A percentile compares a stretch with the other conserved stretches of the same genome.
These are phyloP conservation scores for Bos javanicus DNA, from an alignment of 2,113 vertebrate genomes.

Conservation along the genomic window DNA sequence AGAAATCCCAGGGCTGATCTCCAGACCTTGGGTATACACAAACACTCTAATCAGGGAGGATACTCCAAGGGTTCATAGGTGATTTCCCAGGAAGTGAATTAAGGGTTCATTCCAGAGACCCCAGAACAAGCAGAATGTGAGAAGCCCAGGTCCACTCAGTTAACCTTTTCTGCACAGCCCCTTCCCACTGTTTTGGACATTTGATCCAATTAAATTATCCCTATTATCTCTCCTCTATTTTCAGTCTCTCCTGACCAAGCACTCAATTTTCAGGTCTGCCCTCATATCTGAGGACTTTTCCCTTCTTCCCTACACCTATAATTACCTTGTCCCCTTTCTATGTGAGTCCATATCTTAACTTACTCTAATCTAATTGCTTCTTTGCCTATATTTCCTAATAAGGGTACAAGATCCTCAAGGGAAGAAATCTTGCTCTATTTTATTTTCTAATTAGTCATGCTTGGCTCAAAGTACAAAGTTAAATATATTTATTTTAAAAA, in stretches of 20 bases:
- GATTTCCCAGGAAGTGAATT: not conserved
- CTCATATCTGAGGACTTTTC: not conserved
- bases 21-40: not conserved
- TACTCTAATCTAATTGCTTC: not conserved
- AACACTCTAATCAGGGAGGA: not conserved
- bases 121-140: not conserved
- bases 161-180: not conserved
- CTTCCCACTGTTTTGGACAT: not conserved
- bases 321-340: not conserved
- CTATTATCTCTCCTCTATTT: not conserved
- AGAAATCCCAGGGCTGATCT: too few relatives aligned
- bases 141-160: not conserved
- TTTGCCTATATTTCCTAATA: not conserved
- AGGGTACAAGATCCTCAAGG: not conserved
- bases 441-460: not conserved
- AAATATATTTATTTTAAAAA: not conserved
- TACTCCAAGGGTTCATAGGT: not conserved
- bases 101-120: not conserved
- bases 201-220: not conserved
- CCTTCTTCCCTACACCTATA: not conserved
- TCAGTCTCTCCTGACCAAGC: not conserved
- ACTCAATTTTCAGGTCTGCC: not conserved
- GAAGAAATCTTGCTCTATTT: not conserved
- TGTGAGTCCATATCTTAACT: not conserved
- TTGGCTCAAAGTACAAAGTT: not conserved